Evolutionary conservation across 2,797 vertebrate species (phyloP).

Genomic region (Sebastes taczanowskii): DNA sequence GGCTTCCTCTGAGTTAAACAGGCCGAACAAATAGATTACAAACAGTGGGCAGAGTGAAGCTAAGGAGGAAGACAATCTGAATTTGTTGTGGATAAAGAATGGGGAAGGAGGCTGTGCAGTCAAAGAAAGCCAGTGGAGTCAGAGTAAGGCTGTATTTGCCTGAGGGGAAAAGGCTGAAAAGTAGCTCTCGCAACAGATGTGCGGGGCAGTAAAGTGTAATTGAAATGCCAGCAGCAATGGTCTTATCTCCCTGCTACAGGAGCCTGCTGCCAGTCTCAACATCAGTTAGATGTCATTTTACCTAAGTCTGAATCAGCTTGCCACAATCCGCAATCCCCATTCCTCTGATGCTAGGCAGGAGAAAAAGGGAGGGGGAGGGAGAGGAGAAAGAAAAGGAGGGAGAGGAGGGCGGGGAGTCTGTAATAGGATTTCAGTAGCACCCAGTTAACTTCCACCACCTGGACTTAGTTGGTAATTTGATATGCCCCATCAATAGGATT

Average conservation of each 20-base stretch:
- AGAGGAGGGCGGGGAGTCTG: conserved; percentile 64
- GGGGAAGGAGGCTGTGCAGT: conserved; percentile 70
- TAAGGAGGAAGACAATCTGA: conserved; percentile 82
- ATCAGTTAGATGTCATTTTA: conserved; percentile 92
- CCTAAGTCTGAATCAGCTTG: conserved; percentile 88
- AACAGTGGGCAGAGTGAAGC: conserved; percentile 69
- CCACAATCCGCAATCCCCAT: conserved; percentile 84
- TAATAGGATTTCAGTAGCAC: conserved; percentile 87
- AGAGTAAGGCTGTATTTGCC: conserved; percentile 79
- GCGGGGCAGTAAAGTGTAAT: conserved; percentile 90
- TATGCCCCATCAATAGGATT: conserved; percentile 85
- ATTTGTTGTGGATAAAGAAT: conserved; percentile 77
- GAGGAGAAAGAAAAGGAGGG: conserved; percentile 58
- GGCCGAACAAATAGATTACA: conserved; percentile 80
- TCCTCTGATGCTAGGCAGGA: conserved; percentile 82
- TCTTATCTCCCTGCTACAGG: conserved; percentile 89
- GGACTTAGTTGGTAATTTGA: conserved; percentile 87
- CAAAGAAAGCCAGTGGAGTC: conserved; percentile 75
- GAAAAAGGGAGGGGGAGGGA: conserved; percentile 64
- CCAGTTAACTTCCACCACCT: conserved; percentile 87
- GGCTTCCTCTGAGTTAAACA: conserved; percentile 74
- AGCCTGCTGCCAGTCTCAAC: conserved; percentile 88
- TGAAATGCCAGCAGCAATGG: conserved; percentile 91
- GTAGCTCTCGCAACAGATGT: conserved; percentile 87
- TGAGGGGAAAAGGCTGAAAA: conserved; percentile 80